Evolutionary conservation across 1,140 invertebrate species (phyloP), one percentile per base, ranked within the genome.

Genomic region (Ephestia elutella): DNA sequence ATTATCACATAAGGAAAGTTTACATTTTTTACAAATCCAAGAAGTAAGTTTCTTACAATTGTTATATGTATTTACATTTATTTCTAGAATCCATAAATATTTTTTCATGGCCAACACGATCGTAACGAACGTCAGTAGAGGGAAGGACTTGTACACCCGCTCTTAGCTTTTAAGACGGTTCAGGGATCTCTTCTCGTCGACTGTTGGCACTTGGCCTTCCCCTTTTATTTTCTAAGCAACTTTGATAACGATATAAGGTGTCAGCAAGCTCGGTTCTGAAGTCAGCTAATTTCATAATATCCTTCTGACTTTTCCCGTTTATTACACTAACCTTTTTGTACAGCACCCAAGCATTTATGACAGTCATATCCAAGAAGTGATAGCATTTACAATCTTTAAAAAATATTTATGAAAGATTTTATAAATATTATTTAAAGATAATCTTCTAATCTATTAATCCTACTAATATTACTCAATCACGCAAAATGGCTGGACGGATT

Each of bases 291-390:
- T 70, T 74, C 60, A 71, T 66, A 63, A 80, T 70, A 62, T 73
- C 65, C 58, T 73, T 78, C 57, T 70, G 61, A 60, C 51, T 49
- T 63, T 63, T 71, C 62, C 60, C 59, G 67, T 66, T 72, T 56
- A 50, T 48, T 65, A 48, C 65, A 51, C 62, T 68, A 56, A 71
- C 65, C 51, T 77, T 74, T 66, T 75, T 73, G 59, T 68, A 73
- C n/a, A 71, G 55, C 57, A 73, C 61, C 71, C 73, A 76, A 44
- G 72, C 49, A 61, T 74, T 71, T 49, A 74, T 70, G 28, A 74
- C 63, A 58, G 71, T 73, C 63, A 87, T 62, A 65, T 89, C 82
- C 35, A 90, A 58, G 13, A 89, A 63, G 63, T 89, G 84, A 55
- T 80, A 86, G 68, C n/a, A n/a, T n/a, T n/a, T n/a, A n/a, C n/a